Base-by-base conservation (phyloP, 2,113 vertebrate species). In the Quiscalus mexicanus region DNA sequence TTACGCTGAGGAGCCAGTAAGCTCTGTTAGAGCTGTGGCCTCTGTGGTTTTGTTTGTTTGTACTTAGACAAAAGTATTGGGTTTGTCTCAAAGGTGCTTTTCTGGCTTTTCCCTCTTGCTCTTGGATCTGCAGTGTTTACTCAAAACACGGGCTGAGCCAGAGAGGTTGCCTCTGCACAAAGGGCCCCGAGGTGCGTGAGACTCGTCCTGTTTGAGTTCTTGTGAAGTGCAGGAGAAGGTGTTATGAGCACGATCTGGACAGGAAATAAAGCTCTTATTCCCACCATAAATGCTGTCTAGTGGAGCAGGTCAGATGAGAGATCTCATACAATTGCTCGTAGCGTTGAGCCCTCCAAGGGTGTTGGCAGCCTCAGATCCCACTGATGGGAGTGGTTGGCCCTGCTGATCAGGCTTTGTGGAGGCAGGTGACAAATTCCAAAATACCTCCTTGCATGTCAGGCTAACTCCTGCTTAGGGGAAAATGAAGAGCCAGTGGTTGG, bases 181-280 rank as follows among this genome's bases (percentile, higher is more conserved):
- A 67, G 19, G 42, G 35, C 87, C 83, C 47, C 30, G 18, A 75
- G 69, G 60, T 67, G 55, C 2, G 1, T 92, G 77, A 77, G 68
- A 77, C 14, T 65, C 13, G 23, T 80, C 50, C 65, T 59, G 30
- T 69, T 52, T 25, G 87, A 88, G 55, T 11, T 39, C 83, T 62
- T 76, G 64, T 65, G 64, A 86, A 83, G 67, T 53, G 45, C 25
- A 76, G 15, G 31, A 45, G 53, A 82, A 91, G 67, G 84, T 81
- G 76, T 19, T 75, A 44, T 1, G 10, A 88, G 73, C 52, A 52
- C 56, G 64, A 70, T 81, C 68, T n/a, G 63, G 67, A 33, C 55
- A 87, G 90, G 91, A 92, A 93, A 84, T 78, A 74, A 81, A 90
- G 68, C 53, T 65, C 55, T 60, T 80, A 62, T 65, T 95, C 60